Percentiles rank a stretch among this genome's conserved stretches.
These are phyloP conservation scores for Scrobipalpa atriplicella DNA, from an alignment of 2,888 invertebrate species.

Conservation along the genomic window DNA sequence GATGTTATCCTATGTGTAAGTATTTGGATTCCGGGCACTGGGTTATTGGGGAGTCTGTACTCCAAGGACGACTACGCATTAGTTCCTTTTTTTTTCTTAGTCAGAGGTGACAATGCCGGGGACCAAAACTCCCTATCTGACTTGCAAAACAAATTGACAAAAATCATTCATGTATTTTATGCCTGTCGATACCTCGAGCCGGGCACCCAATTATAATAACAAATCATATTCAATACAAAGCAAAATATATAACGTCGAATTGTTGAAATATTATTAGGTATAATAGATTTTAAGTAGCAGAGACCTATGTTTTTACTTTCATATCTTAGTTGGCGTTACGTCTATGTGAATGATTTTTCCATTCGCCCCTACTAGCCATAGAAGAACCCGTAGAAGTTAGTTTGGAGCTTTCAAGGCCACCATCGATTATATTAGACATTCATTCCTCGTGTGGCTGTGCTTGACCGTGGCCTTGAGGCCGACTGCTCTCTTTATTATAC, in stretches of 20 bases:
- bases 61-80: constrained; percentile 55
- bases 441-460: constrained; percentile 10
- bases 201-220: constrained; percentile 62
- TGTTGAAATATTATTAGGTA: not conserved
- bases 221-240: constrained; percentile 48
- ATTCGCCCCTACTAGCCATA: not conserved
- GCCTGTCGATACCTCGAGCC: constrained; percentile 42
- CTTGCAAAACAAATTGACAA: constrained; percentile 67
- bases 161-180: constrained; percentile 68
- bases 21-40: constrained; percentile 60
- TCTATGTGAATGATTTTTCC: not conserved
- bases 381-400: not conserved
- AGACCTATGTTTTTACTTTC: too few relatives aligned
- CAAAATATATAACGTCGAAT: not conserved
- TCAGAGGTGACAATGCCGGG: constrained; percentile 40
- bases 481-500: not conserved
- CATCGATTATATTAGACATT: constrained; percentile 34
- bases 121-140: constrained; percentile 54
- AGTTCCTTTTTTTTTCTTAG: constrained; percentile 43
- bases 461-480: constrained; percentile 29
- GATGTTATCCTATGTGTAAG: not conserved
- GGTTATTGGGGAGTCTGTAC: constrained; percentile 58
- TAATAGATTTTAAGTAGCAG: too few relatives aligned
- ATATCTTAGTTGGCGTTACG: too few relatives aligned
- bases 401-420: constrained; percentile 5